Percentiles rank a stretch among this genome's conserved stretches.
phyloP scores from a whole-genome alignment of 2,797 vertebrate genomes.

The Picus viridis region DNA sequence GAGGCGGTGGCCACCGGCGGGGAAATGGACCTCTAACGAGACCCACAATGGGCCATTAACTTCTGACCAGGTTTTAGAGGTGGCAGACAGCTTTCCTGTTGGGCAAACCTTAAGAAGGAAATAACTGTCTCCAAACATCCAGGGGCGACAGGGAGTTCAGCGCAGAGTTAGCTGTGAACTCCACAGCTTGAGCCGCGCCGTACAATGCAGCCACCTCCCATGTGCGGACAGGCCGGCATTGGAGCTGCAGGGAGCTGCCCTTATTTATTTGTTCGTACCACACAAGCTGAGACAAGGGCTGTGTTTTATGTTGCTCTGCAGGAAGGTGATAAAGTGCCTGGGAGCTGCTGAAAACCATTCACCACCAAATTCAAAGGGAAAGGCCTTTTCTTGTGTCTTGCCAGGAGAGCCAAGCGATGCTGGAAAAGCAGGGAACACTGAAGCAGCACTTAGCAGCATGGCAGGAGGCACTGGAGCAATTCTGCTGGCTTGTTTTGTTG shows the following conservation, averaged over 20 bases:
- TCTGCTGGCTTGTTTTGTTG: neutral
- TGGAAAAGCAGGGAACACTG: neutral
- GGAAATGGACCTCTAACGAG: neutral
- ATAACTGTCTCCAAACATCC: conserved; percentile 23
- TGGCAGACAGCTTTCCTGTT: conserved; percentile 23
- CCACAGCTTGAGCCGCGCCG: neutral
- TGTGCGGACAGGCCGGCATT: neutral
- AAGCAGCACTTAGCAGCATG: accelerated
- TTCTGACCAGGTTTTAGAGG: neutral
- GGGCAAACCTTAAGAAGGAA: conserved; percentile 10
- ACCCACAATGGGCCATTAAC: neutral
- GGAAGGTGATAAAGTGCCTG: conserved; percentile 54
- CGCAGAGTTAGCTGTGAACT: neutral
- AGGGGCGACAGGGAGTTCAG: neutral
- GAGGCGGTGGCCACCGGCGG: neutral
- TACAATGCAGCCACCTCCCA: neutral
- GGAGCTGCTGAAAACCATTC: conserved; percentile 8
- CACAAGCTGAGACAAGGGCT: neutral
- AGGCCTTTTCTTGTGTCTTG: neutral
- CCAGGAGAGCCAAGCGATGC: neutral
- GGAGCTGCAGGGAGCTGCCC: conserved; percentile 46
- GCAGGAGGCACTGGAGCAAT: neutral
- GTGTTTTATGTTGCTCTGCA: conserved; percentile 40
- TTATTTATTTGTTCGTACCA: conserved; percentile 45
- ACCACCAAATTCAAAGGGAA: conserved; percentile 39